Base-by-base conservation (phyloP, 2,797 vertebrate genomes). In the Myripristis murdjan region DNA sequence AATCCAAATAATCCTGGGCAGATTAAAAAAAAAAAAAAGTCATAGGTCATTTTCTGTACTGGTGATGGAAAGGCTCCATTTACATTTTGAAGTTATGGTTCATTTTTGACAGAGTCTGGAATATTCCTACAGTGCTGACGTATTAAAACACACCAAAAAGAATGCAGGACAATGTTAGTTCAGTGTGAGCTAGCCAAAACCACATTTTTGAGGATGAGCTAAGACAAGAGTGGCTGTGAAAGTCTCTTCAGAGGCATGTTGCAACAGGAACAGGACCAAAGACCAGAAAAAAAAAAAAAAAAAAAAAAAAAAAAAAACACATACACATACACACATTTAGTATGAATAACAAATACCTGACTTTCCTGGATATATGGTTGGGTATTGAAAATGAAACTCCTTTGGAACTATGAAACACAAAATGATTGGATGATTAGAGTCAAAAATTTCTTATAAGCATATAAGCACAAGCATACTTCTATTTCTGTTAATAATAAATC, bases 231-330 rank as follows among this genome's bases (percentile, higher is more conserved):
- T 41, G 39, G 39, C 39, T 41, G 39, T 5, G 39, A 41, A 41
- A 5, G 12, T 15, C 12, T 39, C 39, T 16, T 63, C 60, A 70
- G 55, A 75, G 59, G 43, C 11, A 6, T 60, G 60, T 59, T 66
- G 55, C 23, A 79, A 64, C 55, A 60, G n/a, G 16, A 65, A 58
- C 37, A 35, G 33, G 43, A 57, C 67, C 53, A 35, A 74, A 39
- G 58, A 62, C 39, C 60, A 82, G 35, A 66, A 75, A 67, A 75
- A 67, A 66, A n/a, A n/a, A n/a, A n/a, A n/a, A n/a, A n/a, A n/a
- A n/a, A n/a, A n/a, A n/a, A n/a, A 66, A 75, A 67, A 75, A 67
- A 66, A n/a, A n/a, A n/a, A n/a, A n/a, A n/a, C n/a, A n/a, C n/a
- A n/a, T n/a, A n/a, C n/a, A n/a, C n/a, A n/a, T 28, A 67, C 28